These are phyloP conservation scores for Vulpes lagopus DNA, from an alignment of 2,113 vertebrate species.

Conservation along the genomic window DNA sequence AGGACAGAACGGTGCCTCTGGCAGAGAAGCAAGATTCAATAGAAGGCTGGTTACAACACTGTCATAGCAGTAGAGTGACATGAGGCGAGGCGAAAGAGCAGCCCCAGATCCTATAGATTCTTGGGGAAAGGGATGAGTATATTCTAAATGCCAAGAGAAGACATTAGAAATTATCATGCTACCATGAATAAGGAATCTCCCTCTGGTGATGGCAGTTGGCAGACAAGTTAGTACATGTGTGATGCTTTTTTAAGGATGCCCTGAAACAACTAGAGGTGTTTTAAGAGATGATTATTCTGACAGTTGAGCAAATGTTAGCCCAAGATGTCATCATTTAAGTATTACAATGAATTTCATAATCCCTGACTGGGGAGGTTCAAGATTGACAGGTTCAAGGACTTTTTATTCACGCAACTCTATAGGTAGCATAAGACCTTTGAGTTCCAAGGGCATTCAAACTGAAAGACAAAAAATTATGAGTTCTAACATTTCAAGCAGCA, in stretches of 20 bases:
- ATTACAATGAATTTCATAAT: background rate
- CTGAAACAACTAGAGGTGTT: background rate
- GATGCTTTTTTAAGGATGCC: background rate
- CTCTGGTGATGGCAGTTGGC: no score
- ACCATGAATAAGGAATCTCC: background rate
- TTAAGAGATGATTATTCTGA: background rate
- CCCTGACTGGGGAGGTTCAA: background rate
- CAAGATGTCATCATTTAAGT: background rate
- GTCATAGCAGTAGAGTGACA: background rate
- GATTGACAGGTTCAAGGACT: background rate
- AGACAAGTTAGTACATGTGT: no score
- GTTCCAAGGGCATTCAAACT: background rate
- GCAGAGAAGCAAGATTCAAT: accelerated
- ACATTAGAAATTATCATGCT: no score
- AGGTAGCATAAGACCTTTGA: background rate
- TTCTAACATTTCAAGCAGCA: conserved; percentile 4
- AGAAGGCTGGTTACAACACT: background rate
- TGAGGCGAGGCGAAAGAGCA: background rate
- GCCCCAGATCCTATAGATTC: accelerated
- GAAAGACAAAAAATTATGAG: background rate
- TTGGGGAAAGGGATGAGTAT: accelerated
- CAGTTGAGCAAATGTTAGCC: background rate
- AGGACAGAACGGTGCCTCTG: background rate
- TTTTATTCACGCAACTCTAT: background rate
- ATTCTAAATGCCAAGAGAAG: background rate